Conservation (phyloP, 2,797 vertebrate genomes). For the Coendou prehensilis region DNA sequence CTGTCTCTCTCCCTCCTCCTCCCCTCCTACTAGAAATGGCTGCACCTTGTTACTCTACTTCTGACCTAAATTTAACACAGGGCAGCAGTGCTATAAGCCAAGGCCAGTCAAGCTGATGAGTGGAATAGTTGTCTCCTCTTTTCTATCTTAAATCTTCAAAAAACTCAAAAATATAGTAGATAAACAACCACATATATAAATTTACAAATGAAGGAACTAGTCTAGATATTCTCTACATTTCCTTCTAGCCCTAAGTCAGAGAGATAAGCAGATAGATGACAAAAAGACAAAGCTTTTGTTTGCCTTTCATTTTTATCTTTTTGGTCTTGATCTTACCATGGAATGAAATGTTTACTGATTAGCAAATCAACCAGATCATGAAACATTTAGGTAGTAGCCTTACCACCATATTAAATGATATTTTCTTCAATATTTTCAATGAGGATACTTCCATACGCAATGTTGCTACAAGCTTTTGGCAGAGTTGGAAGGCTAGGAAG, state of each 20-base stretch:
- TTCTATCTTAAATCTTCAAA: conserved; percentile 17
- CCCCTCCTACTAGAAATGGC: background rate
- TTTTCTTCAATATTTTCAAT: background rate
- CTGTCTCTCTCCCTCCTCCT: background rate
- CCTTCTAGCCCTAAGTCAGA: background rate
- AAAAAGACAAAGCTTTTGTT: background rate
- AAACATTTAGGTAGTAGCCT: background rate
- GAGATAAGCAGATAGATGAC: background rate
- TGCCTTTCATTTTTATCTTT: background rate
- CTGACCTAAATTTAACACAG: conserved; percentile 51
- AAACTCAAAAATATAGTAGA: background rate
- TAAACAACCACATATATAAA: background rate
- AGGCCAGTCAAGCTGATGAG: background rate
- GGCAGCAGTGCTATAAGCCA: background rate
- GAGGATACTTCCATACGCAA: background rate
- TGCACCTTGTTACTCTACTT: background rate
- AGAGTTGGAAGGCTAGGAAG: background rate
- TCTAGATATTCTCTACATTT: background rate
- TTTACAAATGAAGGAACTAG: background rate
- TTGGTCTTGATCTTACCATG: background rate
- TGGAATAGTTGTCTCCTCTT: conserved; percentile 42
- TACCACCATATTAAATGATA: background rate
- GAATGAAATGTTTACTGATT: background rate
- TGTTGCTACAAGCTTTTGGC: background rate
- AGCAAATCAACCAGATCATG: background rate